Evolutionary conservation across 2,797 vertebrate species (phyloP), one percentile per base, ranked within the genome.

Genomic region (Gallinago nigripennis): DNA sequence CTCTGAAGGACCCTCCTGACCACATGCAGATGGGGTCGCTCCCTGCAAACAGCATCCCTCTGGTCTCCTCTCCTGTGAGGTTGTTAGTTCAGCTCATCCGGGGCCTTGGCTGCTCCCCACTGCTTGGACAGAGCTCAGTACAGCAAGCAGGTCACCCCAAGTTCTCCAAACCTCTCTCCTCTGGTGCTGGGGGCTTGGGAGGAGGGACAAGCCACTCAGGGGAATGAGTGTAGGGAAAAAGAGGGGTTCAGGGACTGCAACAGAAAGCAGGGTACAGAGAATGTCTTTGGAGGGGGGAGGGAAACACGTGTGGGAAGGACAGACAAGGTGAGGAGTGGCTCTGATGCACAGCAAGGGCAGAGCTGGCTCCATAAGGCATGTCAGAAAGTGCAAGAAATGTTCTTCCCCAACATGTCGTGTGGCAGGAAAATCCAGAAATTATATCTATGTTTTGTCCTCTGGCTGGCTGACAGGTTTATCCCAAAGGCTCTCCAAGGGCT

Each of bases 1-100:
- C 20, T 73, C 28, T 71, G 81, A 39, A 72, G 37, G 33, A 46
- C 41, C 41, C 9, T 85, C 41, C 57, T 6, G 24, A 76, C 35
- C 8, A 4, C 0, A 0, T 1, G 2, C 0, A 1, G 33, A 17
- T 17, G 43, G 53, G n/a, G 11, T 77, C 5, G 2, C 25, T 80
- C 23, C 16, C 23, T 68, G 57, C 1, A 2, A 65, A 48, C 82
- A 86, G 53, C 15, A 18, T 48, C 25, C 18, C 28, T 69, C 30
- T 1, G 1, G 51, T 71, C 14, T 1, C 37, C 2, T 0, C 25
- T 72, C 9, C 48, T 61, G 41, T 8, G 2, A 35, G 20, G 31
- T 41, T 86, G 57, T 57, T 70, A 6, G 3, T 24, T 46, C 20
- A 71, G 63, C 70, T 92, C 73, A 61, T 11, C 33, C 1, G 1